Evolutionary conservation across 2,797 vertebrate genomes (phyloP).

Genomic region (Mareca strepera): DNA sequence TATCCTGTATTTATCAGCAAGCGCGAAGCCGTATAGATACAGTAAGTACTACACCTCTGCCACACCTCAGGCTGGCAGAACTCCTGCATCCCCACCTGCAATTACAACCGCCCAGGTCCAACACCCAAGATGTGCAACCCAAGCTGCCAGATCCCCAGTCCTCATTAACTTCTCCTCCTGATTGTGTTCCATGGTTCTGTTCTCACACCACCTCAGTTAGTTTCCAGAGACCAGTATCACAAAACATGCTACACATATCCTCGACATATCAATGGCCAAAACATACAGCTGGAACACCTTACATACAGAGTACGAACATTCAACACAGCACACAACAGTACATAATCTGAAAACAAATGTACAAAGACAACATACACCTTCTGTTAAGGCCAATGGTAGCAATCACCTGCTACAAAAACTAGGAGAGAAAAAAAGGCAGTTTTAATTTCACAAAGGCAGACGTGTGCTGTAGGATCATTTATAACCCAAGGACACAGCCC

Average conservation of each 20-base stretch:
- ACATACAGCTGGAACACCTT: not conserved
- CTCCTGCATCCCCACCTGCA: not conserved
- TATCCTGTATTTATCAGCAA: not conserved
- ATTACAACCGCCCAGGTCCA: not conserved
- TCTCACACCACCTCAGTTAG: not conserved
- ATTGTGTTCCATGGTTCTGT: not conserved
- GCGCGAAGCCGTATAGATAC: not conserved
- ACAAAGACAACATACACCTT: not conserved
- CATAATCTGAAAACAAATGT: not conserved
- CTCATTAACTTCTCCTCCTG: not conserved
- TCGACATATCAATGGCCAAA: not conserved
- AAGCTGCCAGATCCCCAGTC: not conserved
- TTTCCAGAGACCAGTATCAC: not conserved
- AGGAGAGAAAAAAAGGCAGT: not conserved
- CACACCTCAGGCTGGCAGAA: not conserved
- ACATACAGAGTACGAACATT: accelerated
- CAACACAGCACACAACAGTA: not conserved
- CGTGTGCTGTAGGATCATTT: not conserved
- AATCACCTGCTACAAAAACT: not conserved
- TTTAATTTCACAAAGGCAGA: not conserved
- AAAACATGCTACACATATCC: not conserved
- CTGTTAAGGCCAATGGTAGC: not conserved
- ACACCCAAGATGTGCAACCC: not conserved
- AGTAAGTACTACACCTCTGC: not conserved
- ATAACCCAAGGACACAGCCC: not conserved